Percentiles rank a stretch among this genome's conserved stretches.
Conservation (phyloP, 2,113 vertebrate genomes). For the Rhabdomys dilectus region DNA sequence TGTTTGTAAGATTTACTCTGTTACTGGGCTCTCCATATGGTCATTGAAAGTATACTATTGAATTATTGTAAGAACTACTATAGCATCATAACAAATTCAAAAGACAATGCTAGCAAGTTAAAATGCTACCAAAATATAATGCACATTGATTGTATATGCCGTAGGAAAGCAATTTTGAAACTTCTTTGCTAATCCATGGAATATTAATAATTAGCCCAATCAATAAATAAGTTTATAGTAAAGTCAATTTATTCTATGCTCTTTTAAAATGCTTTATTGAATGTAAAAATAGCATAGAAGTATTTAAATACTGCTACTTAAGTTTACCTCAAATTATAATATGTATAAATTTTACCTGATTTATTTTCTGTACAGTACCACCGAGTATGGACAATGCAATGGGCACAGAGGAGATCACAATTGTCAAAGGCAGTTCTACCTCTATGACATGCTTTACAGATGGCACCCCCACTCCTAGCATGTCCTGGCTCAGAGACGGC, state of each 20-base stretch:
- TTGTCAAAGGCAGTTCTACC: conserved; percentile 88
- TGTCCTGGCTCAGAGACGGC: conserved; percentile 94
- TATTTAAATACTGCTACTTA: background rate
- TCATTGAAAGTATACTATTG: conserved; percentile 7
- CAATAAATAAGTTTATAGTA: background rate
- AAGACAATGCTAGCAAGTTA: background rate
- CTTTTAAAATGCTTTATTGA: background rate
- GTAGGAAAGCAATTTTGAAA: background rate
- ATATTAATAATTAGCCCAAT: conserved; percentile 9
- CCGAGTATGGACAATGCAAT: conserved; percentile 92
- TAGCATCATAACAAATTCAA: background rate
- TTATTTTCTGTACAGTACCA: conserved; percentile 87
- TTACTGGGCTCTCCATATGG: background rate
- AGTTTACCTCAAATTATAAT: conserved; percentile 8
- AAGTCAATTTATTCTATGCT: background rate
- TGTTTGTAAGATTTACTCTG: conserved; percentile 8
- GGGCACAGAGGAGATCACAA: conserved; percentile 91
- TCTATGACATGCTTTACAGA: conserved; percentile 90
- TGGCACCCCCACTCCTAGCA: conserved; percentile 90
- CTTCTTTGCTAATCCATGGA: background rate
- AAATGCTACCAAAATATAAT: conserved; percentile 50
- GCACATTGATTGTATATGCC: background rate
- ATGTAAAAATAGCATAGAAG: background rate
- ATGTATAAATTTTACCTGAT: background rate
- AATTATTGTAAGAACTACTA: background rate